Evolutionary conservation across 2,888 invertebrate genomes (phyloP), one percentile per base, ranked within the genome.

Genomic region (Entomobrya multifasciata): DNA sequence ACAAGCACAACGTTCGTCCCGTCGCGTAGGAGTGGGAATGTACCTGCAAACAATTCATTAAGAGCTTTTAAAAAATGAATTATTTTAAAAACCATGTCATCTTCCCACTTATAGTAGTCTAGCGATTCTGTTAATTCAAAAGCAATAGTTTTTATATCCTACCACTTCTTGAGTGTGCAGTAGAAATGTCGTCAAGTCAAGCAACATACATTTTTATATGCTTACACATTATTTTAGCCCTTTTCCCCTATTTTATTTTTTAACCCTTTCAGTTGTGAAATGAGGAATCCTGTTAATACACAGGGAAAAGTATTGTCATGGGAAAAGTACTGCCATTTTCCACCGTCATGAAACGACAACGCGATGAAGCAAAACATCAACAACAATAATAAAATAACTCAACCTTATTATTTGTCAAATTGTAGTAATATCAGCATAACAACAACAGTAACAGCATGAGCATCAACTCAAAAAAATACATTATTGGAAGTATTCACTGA

Each of bases 341-440:
- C 36, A n/a, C n/a, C n/a, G n/a, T n/a, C 74, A 6, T 52, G 74
- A 52, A 74, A 74, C 36, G 52, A 55, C 74, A 74, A 55, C 74
- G 74, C 36, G 74, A 74, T 74, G 74, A 74, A 74, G 74, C 55
- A 36, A 30, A 55, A 74, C 74, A 74, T 74, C 74, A 52, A 74
- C 52, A 74, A 55, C 52, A 52, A 52, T 74, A 74, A 55, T 74
- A 52, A 52, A 55, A 74, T 55, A 30, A 74, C 74, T 55, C 74
- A 74, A 74, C 74, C 74, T 52, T 55, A 74, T 74, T 74, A 74
- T 74, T 74, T 74, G 74, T 74, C 74, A 74, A 52, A 74, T 74
- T 74, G 74, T 52, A 74, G 52, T 74, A 74, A 55, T 49, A 70
- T 44, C 47, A 70, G 13, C 57, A 57, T 3, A n/a, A 11, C 36